A percentile compares a stretch with the other conserved stretches of the same genome.
Evolutionary conservation across 2,113 vertebrate species (phyloP).

Genomic region (Pao palembangensis): DNA sequence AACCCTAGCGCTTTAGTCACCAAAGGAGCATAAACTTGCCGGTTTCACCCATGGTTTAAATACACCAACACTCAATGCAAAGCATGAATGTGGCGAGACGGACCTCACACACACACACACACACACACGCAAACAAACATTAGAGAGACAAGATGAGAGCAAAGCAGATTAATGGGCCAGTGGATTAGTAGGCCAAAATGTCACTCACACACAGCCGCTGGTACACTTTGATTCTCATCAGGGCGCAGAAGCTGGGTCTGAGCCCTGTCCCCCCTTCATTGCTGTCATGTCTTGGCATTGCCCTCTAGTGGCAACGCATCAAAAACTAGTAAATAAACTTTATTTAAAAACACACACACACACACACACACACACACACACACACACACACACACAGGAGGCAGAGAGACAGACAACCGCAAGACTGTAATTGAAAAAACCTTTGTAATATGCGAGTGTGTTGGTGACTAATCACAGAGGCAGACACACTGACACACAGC

Average conservation of each 20-base stretch:
- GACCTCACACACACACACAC: background rate
- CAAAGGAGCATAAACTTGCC: no score
- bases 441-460: slow-evolving; percentile 38
- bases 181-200: slow-evolving; percentile 67
- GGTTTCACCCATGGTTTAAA: background rate
- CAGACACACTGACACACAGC: slow-evolving; percentile 41
- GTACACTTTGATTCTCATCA: slow-evolving; percentile 25
- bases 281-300: slow-evolving; percentile 13
- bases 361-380: no score
- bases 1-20: background rate
- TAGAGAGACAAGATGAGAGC: slow-evolving; percentile 35
- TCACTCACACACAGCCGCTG: slow-evolving; percentile 26
- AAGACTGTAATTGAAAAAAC: slow-evolving; percentile 48
- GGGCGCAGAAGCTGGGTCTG: slow-evolving; percentile 7
- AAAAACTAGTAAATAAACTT: no score
- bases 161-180: slow-evolving; percentile 65
- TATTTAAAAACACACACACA: no score
- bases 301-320: slow-evolving; percentile 51
- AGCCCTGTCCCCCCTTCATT: no score
- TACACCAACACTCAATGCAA: slow-evolving; percentile 3
- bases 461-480: slow-evolving; percentile 59
- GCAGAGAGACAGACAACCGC: slow-evolving; percentile 13
- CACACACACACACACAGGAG: no score
- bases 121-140: slow-evolving; percentile 15
- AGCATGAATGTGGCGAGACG: slow-evolving; percentile 9